Evolutionary conservation across 2,113 vertebrate genomes (phyloP), one percentile per base, ranked within the genome.

Genomic region (Orthonyx spaldingii): DNA sequence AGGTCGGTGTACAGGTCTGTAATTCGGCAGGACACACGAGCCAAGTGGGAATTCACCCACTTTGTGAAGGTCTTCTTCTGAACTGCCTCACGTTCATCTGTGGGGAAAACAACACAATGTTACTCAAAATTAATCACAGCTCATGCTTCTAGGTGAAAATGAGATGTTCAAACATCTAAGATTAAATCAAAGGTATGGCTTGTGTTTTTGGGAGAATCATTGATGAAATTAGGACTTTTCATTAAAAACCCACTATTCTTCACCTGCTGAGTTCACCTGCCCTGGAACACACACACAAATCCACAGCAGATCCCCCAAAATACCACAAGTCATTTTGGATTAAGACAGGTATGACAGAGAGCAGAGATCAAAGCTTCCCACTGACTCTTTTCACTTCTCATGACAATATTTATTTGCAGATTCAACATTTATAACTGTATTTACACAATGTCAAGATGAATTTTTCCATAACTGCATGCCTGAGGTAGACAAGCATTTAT

Each of bases 1-100:
- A 99, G 98, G 97, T 99, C 99, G 23, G 98, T 98, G 97, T 99
- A 99, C 28, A 99, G 97, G 94, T 99, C 99, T 22, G 99, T 99
- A 96, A 99, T 99, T 75, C 99, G 97, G 93, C 99, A 99, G 87
- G 99, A 99, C 6, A 99, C 99, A 1, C 99, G 98, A 89, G 99
- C 98, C 82, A 99, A 96, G 97, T 99, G 99, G 22, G 99, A 99
- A 96, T 99, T 99, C 35, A 99, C 99, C 99, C 99, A 99, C 83
- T 99, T 99, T 10, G 98, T 99, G 97, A 99, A 99, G 64, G 99
- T 99, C 97, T 99, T 99, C 98, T 99, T 99, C 98, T 99, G 99
- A 87, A 99, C 99, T 4, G 99, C 99, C 97, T 99, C 99, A 18
- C 99, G 99, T 91, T 99, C 99, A 98, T 99, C 99, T 99, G 53